Evolutionary conservation across 1,140 invertebrate genomes (phyloP).

Genomic region (Drosophila watanabei): DNA sequence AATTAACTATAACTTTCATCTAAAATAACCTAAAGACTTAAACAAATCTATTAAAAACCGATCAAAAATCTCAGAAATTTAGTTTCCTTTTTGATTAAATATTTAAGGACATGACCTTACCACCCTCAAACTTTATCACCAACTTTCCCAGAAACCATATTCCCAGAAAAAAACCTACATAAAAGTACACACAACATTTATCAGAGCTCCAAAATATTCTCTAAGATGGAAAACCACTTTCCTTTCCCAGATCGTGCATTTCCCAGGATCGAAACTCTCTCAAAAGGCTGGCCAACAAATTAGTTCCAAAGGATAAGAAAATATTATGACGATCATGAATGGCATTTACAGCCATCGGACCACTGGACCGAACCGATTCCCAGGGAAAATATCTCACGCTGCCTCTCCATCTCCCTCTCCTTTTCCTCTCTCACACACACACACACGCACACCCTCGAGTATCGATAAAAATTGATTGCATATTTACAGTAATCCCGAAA

Average conservation of each 20-base stretch:
- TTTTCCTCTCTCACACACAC: background rate
- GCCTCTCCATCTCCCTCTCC: conserved; percentile 1
- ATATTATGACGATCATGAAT: conserved; percentile 58
- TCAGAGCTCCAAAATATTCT: conserved; percentile 9
- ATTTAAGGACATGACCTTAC: background rate
- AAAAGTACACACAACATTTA: conserved; percentile 18
- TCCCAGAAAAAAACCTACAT: conserved; percentile 16
- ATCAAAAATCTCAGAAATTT: background rate
- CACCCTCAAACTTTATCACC: background rate
- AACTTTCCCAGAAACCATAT: conserved; percentile 1
- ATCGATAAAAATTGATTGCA: conserved; percentile 65
- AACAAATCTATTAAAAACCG: background rate
- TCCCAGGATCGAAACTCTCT: conserved; percentile 18
- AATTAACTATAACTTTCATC: background rate
- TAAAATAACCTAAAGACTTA: background rate
- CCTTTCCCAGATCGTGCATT: conserved; percentile 1
- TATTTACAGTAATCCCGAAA: conserved; percentile 64
- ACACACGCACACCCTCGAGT: conserved; percentile 14
- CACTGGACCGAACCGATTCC: conserved; percentile 26
- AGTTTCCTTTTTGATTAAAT: background rate
- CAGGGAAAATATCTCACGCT: conserved; percentile 52
- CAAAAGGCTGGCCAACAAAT: conserved; percentile 28
- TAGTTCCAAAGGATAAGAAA: conserved; percentile 56
- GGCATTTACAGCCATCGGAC: conserved; percentile 45
- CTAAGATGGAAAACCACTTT: conserved; percentile 23